These are phyloP conservation scores for Drosophila leonis DNA, from an alignment of 2,888 invertebrate species.

Conservation along the genomic window DNA sequence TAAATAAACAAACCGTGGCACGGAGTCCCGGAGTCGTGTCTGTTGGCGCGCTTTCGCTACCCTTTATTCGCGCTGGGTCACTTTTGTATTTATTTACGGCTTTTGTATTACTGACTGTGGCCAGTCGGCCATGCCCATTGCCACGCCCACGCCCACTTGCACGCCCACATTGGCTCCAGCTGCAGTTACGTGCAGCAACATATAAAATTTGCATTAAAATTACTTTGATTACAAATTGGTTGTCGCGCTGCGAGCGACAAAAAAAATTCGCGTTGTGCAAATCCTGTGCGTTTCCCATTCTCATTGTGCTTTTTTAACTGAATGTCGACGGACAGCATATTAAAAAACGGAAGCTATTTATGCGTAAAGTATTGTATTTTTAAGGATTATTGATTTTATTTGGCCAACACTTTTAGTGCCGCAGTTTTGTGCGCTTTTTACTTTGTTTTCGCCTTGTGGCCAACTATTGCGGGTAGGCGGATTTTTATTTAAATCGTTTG, in stretches of 20 bases:
- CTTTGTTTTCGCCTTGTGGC: not conserved
- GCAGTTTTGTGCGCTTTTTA: conserved; percentile 31
- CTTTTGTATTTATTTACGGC: conserved; percentile 65
- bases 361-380: conserved; percentile 77
- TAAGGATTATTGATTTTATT: conserved; percentile 78
- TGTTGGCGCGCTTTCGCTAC: conserved; percentile 5
- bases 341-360: conserved; percentile 63
- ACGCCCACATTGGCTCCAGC: conserved; percentile 38
- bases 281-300: conserved; percentile 41
- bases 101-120: conserved; percentile 47
- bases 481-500: conserved; percentile 26
- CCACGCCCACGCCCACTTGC: not conserved
- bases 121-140: not conserved
- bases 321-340: conserved; percentile 37
- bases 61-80: conserved; percentile 37
- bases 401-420: conserved; percentile 48
- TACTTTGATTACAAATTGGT: conserved; percentile 82
- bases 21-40: conserved; percentile 2
- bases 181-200: conserved; percentile 54
- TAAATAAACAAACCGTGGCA: conserved; percentile 68
- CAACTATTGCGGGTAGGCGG: conserved; percentile 23
- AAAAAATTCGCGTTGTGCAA: conserved; percentile 38
- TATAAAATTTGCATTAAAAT: conserved; percentile 83
- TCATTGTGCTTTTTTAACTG: conserved; percentile 9
- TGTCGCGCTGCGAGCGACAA: conserved; percentile 41